Conservation (phyloP, 2,797 vertebrate genomes). For the Spinus olivaceus region DNA sequence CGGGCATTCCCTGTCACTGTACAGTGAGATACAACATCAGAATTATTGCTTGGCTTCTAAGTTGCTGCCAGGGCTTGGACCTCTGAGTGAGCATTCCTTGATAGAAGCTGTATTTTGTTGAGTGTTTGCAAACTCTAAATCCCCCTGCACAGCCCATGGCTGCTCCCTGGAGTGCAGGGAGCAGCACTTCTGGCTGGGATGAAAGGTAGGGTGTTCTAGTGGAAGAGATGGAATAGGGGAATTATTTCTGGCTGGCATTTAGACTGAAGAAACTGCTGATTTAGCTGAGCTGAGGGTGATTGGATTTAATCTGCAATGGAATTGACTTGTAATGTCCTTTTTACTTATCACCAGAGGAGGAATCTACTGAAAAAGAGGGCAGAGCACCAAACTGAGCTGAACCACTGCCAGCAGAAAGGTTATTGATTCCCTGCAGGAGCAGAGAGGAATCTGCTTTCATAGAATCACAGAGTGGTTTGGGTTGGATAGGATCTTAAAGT, state of each 20-base stretch:
- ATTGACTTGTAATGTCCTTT: slow-evolving; percentile 5
- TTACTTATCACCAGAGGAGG: neutral
- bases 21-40: neutral
- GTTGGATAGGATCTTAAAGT: neutral
- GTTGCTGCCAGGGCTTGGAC: neutral
- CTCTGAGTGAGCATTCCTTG: accelerated
- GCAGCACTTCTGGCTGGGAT: neutral
- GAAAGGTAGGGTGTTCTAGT: neutral
- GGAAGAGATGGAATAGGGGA: neutral
- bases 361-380: slow-evolving; percentile 1
- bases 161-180: neutral
- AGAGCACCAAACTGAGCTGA: neutral
- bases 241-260: neutral
- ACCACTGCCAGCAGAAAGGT: neutral
- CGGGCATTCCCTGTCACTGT: neutral
- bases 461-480: neutral
- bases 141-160: neutral
- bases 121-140: neutral
- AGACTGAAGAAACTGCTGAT: neutral
- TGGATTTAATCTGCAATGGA: neutral
- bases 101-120: neutral
- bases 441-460: neutral
- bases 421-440: slow-evolving; percentile 8
- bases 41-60: neutral
- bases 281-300: neutral